These are phyloP conservation scores for Diceros bicornis DNA, from an alignment of 2,797 vertebrate species.

Conservation along the genomic window DNA sequence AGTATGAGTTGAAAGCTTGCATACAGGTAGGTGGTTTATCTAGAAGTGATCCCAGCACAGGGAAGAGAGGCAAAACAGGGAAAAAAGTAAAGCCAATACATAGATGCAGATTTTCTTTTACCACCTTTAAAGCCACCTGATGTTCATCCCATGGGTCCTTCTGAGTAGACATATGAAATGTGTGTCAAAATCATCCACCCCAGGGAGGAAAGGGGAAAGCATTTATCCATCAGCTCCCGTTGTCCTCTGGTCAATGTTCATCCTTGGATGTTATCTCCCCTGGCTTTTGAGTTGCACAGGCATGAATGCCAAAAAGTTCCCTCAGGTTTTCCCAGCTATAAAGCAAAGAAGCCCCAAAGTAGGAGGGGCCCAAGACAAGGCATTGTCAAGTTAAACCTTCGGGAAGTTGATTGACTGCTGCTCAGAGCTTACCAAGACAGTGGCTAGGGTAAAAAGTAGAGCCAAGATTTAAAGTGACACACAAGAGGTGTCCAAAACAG, in stretches of 20 bases:
- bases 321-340: neutral
- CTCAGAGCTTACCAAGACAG: neutral
- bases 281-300: neutral
- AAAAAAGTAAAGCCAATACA: neutral
- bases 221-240: neutral
- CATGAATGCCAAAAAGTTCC: neutral
- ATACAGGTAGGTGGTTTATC: neutral
- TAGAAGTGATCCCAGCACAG: neutral
- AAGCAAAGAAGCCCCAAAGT: neutral
- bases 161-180: neutral
- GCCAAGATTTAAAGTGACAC: neutral
- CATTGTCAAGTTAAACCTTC: neutral
- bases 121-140: neutral
- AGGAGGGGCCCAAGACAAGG: neutral
- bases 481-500: neutral
- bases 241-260: neutral
- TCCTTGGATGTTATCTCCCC: neutral
- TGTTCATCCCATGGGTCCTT: neutral
- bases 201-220: neutral
- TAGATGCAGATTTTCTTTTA: neutral
- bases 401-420: neutral
- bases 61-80: neutral
- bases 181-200: neutral
- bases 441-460: neutral
- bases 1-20: neutral